Percentiles rank a stretch among this genome's conserved stretches.
phyloP scores from a whole-genome alignment of 1,140 invertebrate species.

The Drosophila watanabei region DNA sequence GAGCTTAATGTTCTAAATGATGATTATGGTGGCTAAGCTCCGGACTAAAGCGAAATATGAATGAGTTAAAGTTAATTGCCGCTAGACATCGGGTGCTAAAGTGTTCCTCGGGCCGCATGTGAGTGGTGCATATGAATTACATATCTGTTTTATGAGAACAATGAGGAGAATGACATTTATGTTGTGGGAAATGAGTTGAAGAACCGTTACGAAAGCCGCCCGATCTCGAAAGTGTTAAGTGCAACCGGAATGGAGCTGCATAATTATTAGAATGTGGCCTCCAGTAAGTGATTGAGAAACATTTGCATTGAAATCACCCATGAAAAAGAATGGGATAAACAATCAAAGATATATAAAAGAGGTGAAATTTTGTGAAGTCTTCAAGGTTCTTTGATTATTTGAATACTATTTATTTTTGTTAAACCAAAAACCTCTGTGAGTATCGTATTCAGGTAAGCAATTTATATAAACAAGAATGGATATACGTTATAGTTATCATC shows the following conservation, averaged over 20 bases:
- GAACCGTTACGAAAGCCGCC: slow-evolving; percentile 45
- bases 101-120: slow-evolving; percentile 41
- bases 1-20: slow-evolving; percentile 49
- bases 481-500: too few species aligned
- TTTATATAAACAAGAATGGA: not conserved
- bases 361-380: too few species aligned
- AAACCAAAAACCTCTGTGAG: not conserved
- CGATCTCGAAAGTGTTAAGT: slow-evolving; percentile 56
- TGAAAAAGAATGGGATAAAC: not conserved
- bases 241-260: slow-evolving; percentile 36
- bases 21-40: slow-evolving; percentile 18
- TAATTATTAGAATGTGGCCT: slow-evolving; percentile 22
- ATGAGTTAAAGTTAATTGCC: slow-evolving; percentile 33
- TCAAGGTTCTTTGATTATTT: not conserved
- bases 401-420: too few species aligned
- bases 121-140: slow-evolving; percentile 51
- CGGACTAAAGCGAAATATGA: slow-evolving; percentile 16
- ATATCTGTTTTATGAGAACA: slow-evolving; percentile 50
- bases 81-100: slow-evolving; percentile 36
- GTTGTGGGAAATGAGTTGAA: slow-evolving; percentile 62
- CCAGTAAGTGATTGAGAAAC: slow-evolving; percentile 20
- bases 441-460: not conserved
- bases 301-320: not conserved
- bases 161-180: slow-evolving; percentile 63
- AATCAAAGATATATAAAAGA: not conserved